Percentiles rank a stretch among this genome's conserved stretches.
These are phyloP conservation scores for Rhinoraja longicauda DNA, from an alignment of 2,797 vertebrate species.

Conservation along the genomic window DNA sequence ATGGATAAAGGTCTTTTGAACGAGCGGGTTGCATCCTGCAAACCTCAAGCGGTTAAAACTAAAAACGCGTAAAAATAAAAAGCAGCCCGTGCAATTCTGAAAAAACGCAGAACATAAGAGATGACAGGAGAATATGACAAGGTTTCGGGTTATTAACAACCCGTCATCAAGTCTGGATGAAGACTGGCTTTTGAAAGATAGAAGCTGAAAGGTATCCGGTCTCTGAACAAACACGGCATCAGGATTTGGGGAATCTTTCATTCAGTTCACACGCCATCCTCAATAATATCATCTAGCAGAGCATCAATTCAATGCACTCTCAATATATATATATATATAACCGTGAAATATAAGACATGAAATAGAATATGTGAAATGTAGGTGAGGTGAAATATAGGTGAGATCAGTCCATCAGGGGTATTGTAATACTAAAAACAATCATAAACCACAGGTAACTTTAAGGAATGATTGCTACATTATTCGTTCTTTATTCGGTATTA, in stretches of 20 bases:
- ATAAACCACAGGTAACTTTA: conserved; percentile 53
- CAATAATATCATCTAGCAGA: neutral
- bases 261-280: neutral
- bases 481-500: too few species aligned
- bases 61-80: neutral
- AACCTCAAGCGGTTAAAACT: too few species aligned
- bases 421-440: too few species aligned
- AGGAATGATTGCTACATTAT: neutral
- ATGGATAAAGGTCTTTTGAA: neutral
- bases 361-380: too few species aligned
- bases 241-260: neutral
- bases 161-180: conserved; percentile 13
- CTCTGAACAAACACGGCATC: neutral
- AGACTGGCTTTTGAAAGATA: neutral
- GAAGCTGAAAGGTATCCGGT: neutral
- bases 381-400: too few species aligned
- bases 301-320: too few species aligned
- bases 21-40: neutral
- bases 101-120: too few species aligned
- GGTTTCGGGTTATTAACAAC: conserved; percentile 29
- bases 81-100: neutral
- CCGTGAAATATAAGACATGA: neutral
- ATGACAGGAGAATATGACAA: neutral
- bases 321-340: too few species aligned
- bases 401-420: too few species aligned